These are phyloP conservation scores for Lithobates sylvaticus DNA, from an alignment of 2,797 vertebrate species.

Conservation along the genomic window DNA sequence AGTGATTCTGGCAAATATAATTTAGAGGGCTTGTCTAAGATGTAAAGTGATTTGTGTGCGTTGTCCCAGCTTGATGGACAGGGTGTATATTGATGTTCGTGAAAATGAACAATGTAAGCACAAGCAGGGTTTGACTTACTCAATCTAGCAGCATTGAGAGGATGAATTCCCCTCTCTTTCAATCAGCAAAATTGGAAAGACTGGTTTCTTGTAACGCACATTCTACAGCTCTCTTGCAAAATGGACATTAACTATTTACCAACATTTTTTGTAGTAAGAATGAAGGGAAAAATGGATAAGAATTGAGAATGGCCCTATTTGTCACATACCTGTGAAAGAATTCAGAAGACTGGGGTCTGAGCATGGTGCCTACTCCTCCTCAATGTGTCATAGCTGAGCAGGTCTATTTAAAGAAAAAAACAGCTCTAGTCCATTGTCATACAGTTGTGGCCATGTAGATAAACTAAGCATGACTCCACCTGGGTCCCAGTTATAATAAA, in stretches of 20 bases:
- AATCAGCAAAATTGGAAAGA: background rate
- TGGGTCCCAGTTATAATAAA: too few relatives aligned
- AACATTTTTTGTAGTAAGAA: background rate
- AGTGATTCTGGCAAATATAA: constrained; percentile 26
- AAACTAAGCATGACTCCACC: too few relatives aligned
- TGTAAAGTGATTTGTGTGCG: constrained; percentile 18
- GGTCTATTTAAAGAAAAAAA: too few relatives aligned
- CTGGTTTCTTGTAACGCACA: too few relatives aligned
- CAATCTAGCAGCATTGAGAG: background rate
- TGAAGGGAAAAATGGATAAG: too few relatives aligned
- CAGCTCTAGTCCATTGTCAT: too few relatives aligned
- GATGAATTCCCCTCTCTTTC: background rate
- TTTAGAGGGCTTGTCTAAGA: constrained; percentile 29
- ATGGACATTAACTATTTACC: background rate
- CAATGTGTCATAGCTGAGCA: too few relatives aligned
- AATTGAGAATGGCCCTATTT: too few relatives aligned
- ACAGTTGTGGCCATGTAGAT: too few relatives aligned
- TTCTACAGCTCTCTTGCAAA: background rate
- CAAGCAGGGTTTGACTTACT: background rate
- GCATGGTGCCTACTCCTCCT: too few relatives aligned
- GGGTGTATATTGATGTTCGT: constrained; percentile 23
- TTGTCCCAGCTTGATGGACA: constrained; percentile 10
- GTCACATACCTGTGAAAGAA: too few relatives aligned
- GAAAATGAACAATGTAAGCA: background rate
- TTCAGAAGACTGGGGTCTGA: too few relatives aligned